These are phyloP conservation scores for Mola mola DNA, from an alignment of 2,113 vertebrate genomes.

Conservation along the genomic window DNA sequence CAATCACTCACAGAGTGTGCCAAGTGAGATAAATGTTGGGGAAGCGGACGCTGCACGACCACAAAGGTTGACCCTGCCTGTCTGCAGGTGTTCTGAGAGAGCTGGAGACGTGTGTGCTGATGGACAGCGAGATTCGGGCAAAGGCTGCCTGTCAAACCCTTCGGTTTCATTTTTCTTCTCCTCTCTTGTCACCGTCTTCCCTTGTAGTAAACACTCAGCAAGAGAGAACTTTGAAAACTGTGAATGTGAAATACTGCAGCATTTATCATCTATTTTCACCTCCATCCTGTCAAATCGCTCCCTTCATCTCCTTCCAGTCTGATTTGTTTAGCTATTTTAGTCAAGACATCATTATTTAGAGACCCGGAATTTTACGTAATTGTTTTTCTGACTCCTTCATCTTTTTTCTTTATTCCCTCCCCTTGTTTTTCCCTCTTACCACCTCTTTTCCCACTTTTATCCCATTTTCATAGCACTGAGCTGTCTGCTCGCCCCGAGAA, in stretches of 20 bases:
- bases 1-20: neutral
- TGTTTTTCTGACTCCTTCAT: neutral
- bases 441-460: slow-evolving; percentile 5
- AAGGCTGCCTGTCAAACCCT: neutral
- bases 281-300: slow-evolving; percentile 17
- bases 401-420: neutral
- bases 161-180: neutral
- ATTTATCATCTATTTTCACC: slow-evolving; percentile 15
- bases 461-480: slow-evolving; percentile 29
- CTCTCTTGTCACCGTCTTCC: neutral
- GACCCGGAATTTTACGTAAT: neutral
- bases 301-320: neutral
- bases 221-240: slow-evolving; percentile 13
- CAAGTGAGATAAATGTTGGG: neutral
- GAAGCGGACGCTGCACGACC: neutral
- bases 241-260: slow-evolving; percentile 6
- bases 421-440: neutral
- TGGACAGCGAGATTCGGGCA: neutral
- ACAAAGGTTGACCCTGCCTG: slow-evolving; percentile 10
- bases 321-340: slow-evolving; percentile 11
- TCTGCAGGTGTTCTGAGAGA: slow-evolving; percentile 4
- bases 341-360: neutral
- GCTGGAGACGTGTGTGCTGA: slow-evolving; percentile 4
- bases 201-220: neutral
- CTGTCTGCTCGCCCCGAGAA: slow-evolving; percentile 37